Evolutionary conservation across 2,797 vertebrate species (phyloP).

Genomic region (Allobates femoralis): DNA sequence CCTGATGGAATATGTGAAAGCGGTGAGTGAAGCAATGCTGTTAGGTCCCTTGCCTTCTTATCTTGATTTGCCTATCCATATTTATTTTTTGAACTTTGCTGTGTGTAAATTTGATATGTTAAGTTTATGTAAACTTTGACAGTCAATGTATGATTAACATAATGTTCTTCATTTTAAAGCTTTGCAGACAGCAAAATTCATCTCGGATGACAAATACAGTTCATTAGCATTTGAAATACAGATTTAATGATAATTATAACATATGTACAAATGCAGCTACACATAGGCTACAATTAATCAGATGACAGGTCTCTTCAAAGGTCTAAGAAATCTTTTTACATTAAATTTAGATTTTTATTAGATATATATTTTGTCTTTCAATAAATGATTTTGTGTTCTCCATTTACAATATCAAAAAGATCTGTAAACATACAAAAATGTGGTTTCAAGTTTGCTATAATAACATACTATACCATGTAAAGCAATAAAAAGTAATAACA

Average conservation of each 20-base stretch:
- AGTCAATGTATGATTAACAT: conserved; percentile 49
- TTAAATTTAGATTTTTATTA: conserved; percentile 3
- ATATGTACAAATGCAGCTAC: conserved; percentile 41
- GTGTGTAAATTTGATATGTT: conserved; percentile 47
- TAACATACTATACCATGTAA: too few relatives aligned
- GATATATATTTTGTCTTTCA: conserved; percentile 18
- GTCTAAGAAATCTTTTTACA: background rate
- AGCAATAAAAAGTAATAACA: too few relatives aligned
- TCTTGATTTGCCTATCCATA: background rate
- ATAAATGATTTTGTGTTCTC: background rate
- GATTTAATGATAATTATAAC: conserved; percentile 56
- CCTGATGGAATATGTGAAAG: too few relatives aligned
- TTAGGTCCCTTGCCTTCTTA: too few relatives aligned
- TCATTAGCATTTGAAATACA: conserved; percentile 52
- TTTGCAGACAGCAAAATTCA: conserved; percentile 45
- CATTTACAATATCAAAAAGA: background rate
- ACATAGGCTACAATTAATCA: conserved; percentile 49
- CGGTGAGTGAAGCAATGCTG: too few relatives aligned
- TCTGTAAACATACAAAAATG: background rate
- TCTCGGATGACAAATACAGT: conserved; percentile 36
- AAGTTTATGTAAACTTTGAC: conserved; percentile 53
- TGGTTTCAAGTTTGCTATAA: conserved; percentile 9
- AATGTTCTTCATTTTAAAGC: conserved; percentile 41
- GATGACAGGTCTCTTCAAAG: conserved; percentile 42
- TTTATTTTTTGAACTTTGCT: conserved; percentile 3